phyloP scores from a whole-genome alignment of 2,113 vertebrate species.

The Tonatia bakeri region DNA sequence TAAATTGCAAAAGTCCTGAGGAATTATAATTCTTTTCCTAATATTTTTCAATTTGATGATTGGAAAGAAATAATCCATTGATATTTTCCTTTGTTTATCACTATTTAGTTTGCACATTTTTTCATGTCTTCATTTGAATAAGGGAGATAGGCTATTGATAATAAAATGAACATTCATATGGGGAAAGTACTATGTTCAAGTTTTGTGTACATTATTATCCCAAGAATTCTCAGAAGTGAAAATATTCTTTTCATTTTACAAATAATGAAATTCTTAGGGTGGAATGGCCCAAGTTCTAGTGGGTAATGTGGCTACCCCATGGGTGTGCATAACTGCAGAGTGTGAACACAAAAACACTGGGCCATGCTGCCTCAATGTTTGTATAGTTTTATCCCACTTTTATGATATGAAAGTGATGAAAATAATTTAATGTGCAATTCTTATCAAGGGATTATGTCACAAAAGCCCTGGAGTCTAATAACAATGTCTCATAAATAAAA shows the following conservation, averaged over 20 bases:
- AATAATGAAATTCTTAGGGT: background rate
- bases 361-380: background rate
- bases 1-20: background rate
- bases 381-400: background rate
- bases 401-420: background rate
- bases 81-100: background rate
- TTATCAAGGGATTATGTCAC: background rate
- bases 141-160: background rate
- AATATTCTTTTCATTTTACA: background rate
- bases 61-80: background rate
- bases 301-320: background rate
- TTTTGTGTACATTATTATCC: background rate
- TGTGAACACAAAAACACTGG: background rate
- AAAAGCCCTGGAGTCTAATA: background rate
- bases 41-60: background rate
- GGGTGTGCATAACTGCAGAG: background rate
- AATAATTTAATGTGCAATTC: background rate
- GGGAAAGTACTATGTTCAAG: background rate
- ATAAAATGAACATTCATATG: background rate
- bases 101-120: background rate
- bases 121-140: background rate
- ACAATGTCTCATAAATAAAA: slow-evolving; percentile 13
- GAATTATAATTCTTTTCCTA: background rate
- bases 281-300: background rate
- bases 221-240: background rate